Percentiles rank a stretch among this genome's conserved stretches.
These are phyloP conservation scores for Neomicropteryx cornuta DNA, from an alignment of 1,140 invertebrate genomes.

Conservation along the genomic window DNA sequence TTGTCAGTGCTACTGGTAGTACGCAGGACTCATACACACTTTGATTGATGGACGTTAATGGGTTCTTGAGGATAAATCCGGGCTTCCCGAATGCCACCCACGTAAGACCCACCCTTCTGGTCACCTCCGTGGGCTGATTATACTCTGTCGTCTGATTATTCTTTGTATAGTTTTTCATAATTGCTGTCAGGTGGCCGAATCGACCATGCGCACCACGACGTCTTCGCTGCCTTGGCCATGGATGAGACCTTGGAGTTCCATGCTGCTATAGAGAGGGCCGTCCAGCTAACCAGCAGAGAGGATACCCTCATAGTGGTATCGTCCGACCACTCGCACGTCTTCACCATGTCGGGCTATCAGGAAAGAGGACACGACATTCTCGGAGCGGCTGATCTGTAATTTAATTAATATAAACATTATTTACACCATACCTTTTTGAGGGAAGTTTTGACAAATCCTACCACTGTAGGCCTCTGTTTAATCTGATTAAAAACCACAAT, in stretches of 20 bases:
- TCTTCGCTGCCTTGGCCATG: slow-evolving; percentile 48
- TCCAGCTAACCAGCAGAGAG: slow-evolving; percentile 40
- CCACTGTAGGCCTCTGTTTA: no score
- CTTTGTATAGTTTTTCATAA: slow-evolving; percentile 29
- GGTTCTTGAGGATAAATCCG: no score
- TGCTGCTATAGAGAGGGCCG: slow-evolving; percentile 50
- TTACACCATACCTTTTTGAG: no score
- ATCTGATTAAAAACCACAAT: no score
- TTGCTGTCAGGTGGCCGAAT: slow-evolving; percentile 58
- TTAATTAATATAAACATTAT: no score
- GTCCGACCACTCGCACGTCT: slow-evolving; percentile 58
- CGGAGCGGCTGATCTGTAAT: slow-evolving; percentile 36
- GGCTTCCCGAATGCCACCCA: no score
- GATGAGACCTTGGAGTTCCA: slow-evolving; percentile 60
- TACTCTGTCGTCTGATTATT: slow-evolving; percentile 17
- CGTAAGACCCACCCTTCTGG: no score
- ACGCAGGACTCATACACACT: neutral
- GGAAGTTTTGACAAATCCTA: no score
- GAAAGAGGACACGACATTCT: slow-evolving; percentile 58
- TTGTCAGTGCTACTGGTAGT: neutral
- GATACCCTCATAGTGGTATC: slow-evolving; percentile 61
- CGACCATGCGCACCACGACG: slow-evolving; percentile 61
- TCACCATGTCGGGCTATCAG: slow-evolving; percentile 59
- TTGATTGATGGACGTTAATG: slow-evolving; percentile 26
- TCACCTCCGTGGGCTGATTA: slow-evolving; percentile 34